Conservation (phyloP, 2,113 vertebrate genomes). For the Tetraodon nigroviridis region DNA sequence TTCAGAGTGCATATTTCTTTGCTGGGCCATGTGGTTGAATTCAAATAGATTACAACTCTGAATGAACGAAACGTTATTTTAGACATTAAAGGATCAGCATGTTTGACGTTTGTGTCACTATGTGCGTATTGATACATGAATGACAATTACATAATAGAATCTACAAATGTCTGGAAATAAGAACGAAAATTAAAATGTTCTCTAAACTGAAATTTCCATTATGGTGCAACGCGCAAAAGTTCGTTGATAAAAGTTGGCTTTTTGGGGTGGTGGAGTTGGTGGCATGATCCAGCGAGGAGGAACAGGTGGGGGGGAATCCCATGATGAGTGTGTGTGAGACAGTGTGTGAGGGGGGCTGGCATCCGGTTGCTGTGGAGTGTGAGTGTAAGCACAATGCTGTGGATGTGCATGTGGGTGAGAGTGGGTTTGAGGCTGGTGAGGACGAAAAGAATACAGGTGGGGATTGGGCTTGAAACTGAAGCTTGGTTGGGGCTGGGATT, state of each 20-base stretch:
- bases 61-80: slow-evolving; percentile 35
- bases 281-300: slow-evolving; percentile 66
- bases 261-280: slow-evolving; percentile 62
- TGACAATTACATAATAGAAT: slow-evolving; percentile 8
- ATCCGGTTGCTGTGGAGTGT: slow-evolving; percentile 34
- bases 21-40: slow-evolving; percentile 24
- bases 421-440: slow-evolving; percentile 9
- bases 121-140: background rate
- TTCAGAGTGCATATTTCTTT: slow-evolving; percentile 39
- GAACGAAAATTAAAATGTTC: slow-evolving; percentile 6
- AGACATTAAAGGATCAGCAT: slow-evolving; percentile 21
- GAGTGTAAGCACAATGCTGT: slow-evolving; percentile 27
- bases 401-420: slow-evolving; percentile 30
- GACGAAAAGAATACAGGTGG: slow-evolving; percentile 6
- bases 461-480: background rate
- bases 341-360: slow-evolving; percentile 38
- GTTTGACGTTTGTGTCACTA: slow-evolving; percentile 3
- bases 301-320: slow-evolving; percentile 60
- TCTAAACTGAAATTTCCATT: slow-evolving; percentile 74
- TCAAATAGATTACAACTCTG: slow-evolving; percentile 21
- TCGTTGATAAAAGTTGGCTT: slow-evolving; percentile 67
- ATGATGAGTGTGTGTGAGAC: slow-evolving; percentile 37
- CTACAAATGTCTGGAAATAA: slow-evolving; percentile 14
- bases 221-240: slow-evolving; percentile 71
- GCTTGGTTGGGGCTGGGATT: slow-evolving; percentile 2